Percentiles rank a stretch among this genome's conserved stretches.
Evolutionary conservation across 1,140 invertebrate genomes (phyloP).

Genomic region (Helicoverpa zea): DNA sequence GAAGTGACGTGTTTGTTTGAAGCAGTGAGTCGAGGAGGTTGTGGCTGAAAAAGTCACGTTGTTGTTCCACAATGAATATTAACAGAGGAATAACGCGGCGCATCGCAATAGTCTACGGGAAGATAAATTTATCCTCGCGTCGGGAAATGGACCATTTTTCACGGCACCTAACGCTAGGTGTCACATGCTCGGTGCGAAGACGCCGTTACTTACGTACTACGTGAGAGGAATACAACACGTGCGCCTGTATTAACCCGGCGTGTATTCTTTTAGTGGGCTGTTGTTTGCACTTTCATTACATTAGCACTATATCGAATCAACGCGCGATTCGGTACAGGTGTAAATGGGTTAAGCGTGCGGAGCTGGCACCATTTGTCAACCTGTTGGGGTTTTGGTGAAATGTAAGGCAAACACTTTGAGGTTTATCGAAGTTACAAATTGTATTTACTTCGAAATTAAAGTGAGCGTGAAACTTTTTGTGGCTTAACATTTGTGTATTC

Average conservation of each 20-base stretch:
- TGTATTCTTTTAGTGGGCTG: slow-evolving; percentile 75
- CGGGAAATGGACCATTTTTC: slow-evolving; percentile 85
- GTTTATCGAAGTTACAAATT: slow-evolving; percentile 6
- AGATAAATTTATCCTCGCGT: slow-evolving; percentile 84
- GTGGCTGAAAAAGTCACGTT: slow-evolving; percentile 70
- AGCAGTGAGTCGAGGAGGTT: slow-evolving; percentile 48
- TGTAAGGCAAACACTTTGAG: slow-evolving; percentile 15
- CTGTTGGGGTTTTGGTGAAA: slow-evolving; percentile 19
- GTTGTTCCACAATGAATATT: slow-evolving; percentile 84
- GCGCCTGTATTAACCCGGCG: slow-evolving; percentile 73
- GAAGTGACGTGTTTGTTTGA: slow-evolving; percentile 44
- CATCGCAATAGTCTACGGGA: slow-evolving; percentile 75
- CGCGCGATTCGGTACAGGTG: slow-evolving; percentile 42
- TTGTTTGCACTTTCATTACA: slow-evolving; percentile 68
- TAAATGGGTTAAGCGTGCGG: slow-evolving; percentile 28
- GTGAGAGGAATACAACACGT: slow-evolving; percentile 78
- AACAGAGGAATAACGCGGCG: slow-evolving; percentile 79
- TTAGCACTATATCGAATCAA: slow-evolving; percentile 51
- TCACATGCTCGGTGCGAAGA: slow-evolving; percentile 81
- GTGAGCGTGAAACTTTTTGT: slow-evolving; percentile 1
- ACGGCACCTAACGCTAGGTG: slow-evolving; percentile 85
- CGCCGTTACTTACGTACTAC: slow-evolving; percentile 83
- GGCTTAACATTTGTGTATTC: background rate
- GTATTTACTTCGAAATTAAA: slow-evolving; percentile 7
- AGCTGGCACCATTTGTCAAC: slow-evolving; percentile 20